phyloP scores from a whole-genome alignment of 2,888 invertebrate species.

The Hofmannophila pseudospretella region DNA sequence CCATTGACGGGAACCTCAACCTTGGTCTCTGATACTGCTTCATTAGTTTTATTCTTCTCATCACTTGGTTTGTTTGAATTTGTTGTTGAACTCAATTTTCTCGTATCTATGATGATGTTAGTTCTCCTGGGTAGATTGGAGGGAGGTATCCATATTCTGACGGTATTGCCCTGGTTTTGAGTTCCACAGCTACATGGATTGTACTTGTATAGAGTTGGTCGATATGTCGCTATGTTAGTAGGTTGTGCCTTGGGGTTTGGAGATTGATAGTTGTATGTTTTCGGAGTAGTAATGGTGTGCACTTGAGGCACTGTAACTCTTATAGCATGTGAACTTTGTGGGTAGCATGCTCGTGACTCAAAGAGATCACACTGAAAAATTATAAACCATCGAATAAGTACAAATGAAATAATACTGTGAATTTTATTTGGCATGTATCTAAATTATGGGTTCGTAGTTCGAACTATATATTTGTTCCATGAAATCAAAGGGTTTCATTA shows the following conservation, averaged over 20 bases:
- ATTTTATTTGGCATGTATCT: too few species aligned
- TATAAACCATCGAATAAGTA: background rate
- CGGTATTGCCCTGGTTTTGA: background rate
- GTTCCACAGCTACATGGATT: too few species aligned
- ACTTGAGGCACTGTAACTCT: background rate
- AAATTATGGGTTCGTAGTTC: too few species aligned
- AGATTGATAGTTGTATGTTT: background rate
- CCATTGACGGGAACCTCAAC: background rate
- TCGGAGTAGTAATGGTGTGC: background rate
- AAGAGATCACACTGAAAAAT: conserved; percentile 2
- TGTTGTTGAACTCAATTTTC: conserved; percentile 14
- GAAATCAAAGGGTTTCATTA: too few species aligned
- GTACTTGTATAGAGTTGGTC: too few species aligned
- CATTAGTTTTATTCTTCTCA: background rate
- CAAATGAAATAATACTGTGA: background rate
- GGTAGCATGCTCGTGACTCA: background rate
- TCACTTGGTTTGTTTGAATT: conserved; percentile 5
- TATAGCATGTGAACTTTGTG: background rate
- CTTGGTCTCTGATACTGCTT: background rate
- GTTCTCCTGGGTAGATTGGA: conserved; percentile 15
- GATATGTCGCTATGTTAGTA: too few species aligned
- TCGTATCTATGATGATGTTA: conserved; percentile 31
- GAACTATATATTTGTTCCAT: too few species aligned
- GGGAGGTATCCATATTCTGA: background rate
- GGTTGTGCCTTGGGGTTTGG: background rate